Base-by-base conservation (phyloP, 2,797 vertebrate species). In the Eulemur albifrons region DNA sequence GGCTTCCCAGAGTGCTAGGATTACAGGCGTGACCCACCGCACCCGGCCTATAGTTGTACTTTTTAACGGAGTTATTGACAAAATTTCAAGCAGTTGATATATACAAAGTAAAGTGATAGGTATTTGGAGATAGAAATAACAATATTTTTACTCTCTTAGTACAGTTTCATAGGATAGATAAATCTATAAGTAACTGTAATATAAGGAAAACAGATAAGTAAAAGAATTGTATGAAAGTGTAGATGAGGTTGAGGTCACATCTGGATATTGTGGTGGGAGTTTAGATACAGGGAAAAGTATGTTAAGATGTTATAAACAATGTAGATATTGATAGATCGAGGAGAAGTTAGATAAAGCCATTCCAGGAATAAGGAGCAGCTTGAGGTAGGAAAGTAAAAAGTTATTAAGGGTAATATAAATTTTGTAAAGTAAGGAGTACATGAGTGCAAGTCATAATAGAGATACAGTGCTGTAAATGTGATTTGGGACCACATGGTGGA, bases 51-150 rank as follows among this genome's bases (percentile, higher is more conserved):
- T 75, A 61, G 82, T 69, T 85, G 14, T 77, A n/a, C 12, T 95
- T 92, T 91, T 88, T 59, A 88, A 72, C 69, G 89, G 38, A 69
- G 7, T 81, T 94, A 52, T 40, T 70, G 27, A 40, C 32, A 77
- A 70, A 40, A 83, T 95, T 93, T 91, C 27, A 89, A 52, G 32
- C 63, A 65, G 2, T 88, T 57, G 21, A 50, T 84, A 50, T 2
- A 79, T 87, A 45, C 63, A 94, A 67, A 70, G 7, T 88, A 94
- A 67, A 70, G 7, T 88, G 13, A 57, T 63, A 80, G n/a, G 43
- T 92, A 70, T 13, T 90, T 96, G 25, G 50, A 86, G 35, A 63
- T 80, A 85, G 61, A 95, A 63, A 54, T 61, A 77, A 93, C 20
- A 69, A 5, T 65, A 14, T 87, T 81, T 75, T 94, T 94, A 35